Percentiles rank a stretch among this genome's conserved stretches.
These are phyloP conservation scores for Puntigrus tetrazona DNA, from an alignment of 2,113 vertebrate species.

Conservation along the genomic window DNA sequence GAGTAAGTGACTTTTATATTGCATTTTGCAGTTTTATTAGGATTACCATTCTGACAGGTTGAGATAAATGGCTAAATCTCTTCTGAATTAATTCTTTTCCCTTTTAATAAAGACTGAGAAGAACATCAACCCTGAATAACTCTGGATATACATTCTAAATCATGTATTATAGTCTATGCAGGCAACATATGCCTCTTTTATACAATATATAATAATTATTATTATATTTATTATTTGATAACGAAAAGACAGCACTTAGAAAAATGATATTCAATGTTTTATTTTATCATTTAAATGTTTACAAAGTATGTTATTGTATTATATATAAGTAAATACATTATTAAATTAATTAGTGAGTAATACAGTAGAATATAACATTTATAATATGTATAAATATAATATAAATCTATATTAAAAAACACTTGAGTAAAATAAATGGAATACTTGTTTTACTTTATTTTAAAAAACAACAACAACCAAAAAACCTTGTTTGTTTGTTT, in stretches of 20 bases:
- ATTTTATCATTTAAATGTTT: not conserved
- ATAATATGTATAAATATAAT: not conserved
- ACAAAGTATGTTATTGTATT: not conserved
- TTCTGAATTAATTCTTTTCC: not conserved
- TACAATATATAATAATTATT: not conserved
- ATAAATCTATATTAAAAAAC: too few relatives aligned
- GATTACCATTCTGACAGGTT: not conserved
- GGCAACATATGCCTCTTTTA: not conserved
- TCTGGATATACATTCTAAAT: not conserved
- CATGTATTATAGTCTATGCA: not conserved
- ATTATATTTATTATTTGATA: not conserved
- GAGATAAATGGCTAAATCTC: not conserved
- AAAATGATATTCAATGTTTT: not conserved
- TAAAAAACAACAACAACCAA: too few relatives aligned
- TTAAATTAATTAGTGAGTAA: not conserved
- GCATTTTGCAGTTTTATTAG: not conserved
- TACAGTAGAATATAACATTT: not conserved
- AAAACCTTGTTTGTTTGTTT: too few relatives aligned
- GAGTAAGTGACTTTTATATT: not conserved
- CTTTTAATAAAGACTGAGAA: constrained; percentile 9
- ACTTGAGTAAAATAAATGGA: not conserved
- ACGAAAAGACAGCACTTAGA: not conserved
- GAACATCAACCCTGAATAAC: not conserved
- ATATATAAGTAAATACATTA: too few relatives aligned
- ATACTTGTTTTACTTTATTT: too few relatives aligned